Base-by-base conservation (phyloP, 2,797 vertebrate species). In the Sphenopsis melanotis region DNA sequence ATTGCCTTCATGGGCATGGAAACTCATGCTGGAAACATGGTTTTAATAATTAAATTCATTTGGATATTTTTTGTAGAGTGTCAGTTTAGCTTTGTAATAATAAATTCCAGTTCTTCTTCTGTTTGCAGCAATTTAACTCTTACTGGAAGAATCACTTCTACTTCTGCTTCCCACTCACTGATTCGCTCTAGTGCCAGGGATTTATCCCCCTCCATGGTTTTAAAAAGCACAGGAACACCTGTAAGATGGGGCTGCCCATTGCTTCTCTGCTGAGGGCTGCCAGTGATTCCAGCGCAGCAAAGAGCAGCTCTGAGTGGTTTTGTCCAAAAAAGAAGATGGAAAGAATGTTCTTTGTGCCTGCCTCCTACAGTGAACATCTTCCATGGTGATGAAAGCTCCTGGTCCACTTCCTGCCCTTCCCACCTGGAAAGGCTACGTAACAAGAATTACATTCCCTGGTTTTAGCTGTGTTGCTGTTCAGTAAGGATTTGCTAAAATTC, bases 11-110 rank as follows among this genome's bases (percentile, higher is more conserved):
- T 41, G 68, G 81, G 75, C 56, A 30, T 22, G 44, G 66, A 83
- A 92, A 88, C 11, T 82, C 46, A 30, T 32, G 30, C 49, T 79
- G 65, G 55, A 93, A 97, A 72, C 39, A 17, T 56, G 68, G 55
- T 87, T 92, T 52, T 83, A 93, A 76, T 95, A 34, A 89, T 71
- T 87, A 78, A 65, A 80, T 77, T 93, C 26, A n/a, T 86, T 89
- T 91, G 69, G 53, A 34, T 89, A 37, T 93, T 92, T 90, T 85
- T 61, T 75, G 47, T 14, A 60, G 46, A 87, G 50, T 59, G 83
- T 83, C 50, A 39, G 30, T 65, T 95, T 83, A 47, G 57, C 68
- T 94, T 71, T 61, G 53, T 46, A 85, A 75, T 80, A 89, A 80
- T 47, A 80, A 78, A 93, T 83, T 68, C 82, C 76, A 75, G 24